Base-by-base conservation (phyloP, 2,888 invertebrate genomes). In the Synanthedon vespiformis region DNA sequence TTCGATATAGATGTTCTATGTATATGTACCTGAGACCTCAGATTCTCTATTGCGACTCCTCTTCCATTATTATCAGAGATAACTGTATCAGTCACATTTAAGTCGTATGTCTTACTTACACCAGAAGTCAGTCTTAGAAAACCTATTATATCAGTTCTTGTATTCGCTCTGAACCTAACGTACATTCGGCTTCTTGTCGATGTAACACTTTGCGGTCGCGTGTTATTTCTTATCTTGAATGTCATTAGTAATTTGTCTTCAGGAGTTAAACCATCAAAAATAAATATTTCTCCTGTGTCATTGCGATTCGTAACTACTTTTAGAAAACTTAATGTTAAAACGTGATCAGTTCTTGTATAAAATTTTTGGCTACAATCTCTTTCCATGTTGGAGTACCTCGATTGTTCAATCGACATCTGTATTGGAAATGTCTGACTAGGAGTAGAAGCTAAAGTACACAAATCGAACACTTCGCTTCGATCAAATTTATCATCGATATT, bases 1-100 rank as follows among this genome's bases (percentile, higher is more conserved):
- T 94, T 93, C 0, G 94, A 93, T 51, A 98, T 90, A 0, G 93
- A 92, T 11, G 94, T 93, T 44, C 92, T 90, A 66, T 95, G 93
- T 51, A 98, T 89, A 72, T 95, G 93, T n/a, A 97, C 79, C 70
- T 94, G 94, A 13, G 96, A 96, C 67, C 98, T 90, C 53, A 98
- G 88, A 74, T 97, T 96, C 75, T 97, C 96, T 12, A 95, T 91
- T n/a, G 91, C 94, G 51, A 99, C 91, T n/a, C 99, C 99, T 71
- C 97, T 92, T 0, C 98, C 98, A 61, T 93, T 93, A 81, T 99
- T 99, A 72, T 95, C 93, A 2, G 93, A 92, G 55, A 99, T 91
- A 40, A 92, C 91, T 1, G 95, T 94, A 65, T 95, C 92, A 0
- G 94, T 93, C 14, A 99, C 90, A 65, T 95, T 95, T 53, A 98